phyloP scores from a whole-genome alignment of 2,797 vertebrate species.

The Acipenser oxyrinchus region DNA sequence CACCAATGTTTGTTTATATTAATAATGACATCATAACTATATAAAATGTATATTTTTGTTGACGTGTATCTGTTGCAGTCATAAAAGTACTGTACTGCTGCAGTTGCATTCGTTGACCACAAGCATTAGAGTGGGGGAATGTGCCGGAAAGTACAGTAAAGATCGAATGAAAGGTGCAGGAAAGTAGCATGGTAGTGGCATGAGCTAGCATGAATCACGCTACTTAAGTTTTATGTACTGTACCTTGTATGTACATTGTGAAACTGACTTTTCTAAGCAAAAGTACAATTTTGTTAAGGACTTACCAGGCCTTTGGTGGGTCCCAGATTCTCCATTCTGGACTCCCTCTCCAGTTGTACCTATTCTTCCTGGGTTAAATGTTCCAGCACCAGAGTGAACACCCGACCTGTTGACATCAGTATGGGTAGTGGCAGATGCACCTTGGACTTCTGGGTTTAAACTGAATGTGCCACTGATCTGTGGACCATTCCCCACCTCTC shows the following conservation, averaged over 20 bases:
- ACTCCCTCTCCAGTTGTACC: slow-evolving; percentile 75
- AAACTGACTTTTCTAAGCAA: background rate
- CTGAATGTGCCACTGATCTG: slow-evolving; percentile 85
- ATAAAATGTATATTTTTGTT: no score
- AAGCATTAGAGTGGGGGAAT: no score
- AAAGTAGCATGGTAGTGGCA: no score
- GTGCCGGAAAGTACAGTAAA: no score
- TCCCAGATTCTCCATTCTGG: slow-evolving; percentile 86
- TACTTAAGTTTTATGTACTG: no score
- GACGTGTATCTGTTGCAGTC: no score
- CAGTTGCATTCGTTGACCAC: no score
- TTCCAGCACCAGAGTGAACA: slow-evolving; percentile 68
- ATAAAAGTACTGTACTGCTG: no score
- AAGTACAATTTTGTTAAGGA: background rate
- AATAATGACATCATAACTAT: no score
- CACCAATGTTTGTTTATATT: no score
- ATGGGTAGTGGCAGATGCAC: slow-evolving; percentile 36
- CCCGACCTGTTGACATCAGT: slow-evolving; percentile 66
- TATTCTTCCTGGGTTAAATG: slow-evolving; percentile 93
- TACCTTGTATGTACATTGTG: background rate
- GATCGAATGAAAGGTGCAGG: no score
- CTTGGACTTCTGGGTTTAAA: slow-evolving; percentile 54
- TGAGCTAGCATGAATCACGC: no score
- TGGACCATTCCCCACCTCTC: slow-evolving; percentile 77
- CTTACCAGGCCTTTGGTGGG: slow-evolving; percentile 85